These are phyloP conservation scores for Mycalesis mineus DNA, from an alignment of 2,888 invertebrate species.

Conservation along the genomic window DNA sequence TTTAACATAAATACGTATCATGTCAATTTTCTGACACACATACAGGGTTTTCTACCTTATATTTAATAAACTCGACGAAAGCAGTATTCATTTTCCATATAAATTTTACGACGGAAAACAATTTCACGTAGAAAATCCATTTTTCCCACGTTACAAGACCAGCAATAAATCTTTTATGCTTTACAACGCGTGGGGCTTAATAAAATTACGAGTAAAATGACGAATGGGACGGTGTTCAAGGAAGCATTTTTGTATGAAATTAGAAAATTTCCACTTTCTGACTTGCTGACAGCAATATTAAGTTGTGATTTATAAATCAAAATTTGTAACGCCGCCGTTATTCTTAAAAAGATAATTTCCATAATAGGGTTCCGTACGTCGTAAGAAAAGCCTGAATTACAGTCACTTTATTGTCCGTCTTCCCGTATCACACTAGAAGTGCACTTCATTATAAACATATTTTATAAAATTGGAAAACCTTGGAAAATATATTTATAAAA, in stretches of 20 bases:
- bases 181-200: slow-evolving; percentile 15
- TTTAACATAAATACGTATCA: too few species aligned
- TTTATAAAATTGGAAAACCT: too few species aligned
- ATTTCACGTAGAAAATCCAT: slow-evolving; percentile 4
- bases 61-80: slow-evolving; percentile 1
- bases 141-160: slow-evolving; percentile 4
- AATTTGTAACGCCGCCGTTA: neutral
- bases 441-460: too few species aligned
- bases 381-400: too few species aligned
- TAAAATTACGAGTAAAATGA: slow-evolving; percentile 14
- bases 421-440: too few species aligned
- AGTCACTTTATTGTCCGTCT: too few species aligned
- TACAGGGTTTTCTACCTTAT: neutral
- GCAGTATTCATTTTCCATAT: slow-evolving; percentile 2
- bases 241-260: slow-evolving; percentile 16
- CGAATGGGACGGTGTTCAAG: slow-evolving; percentile 13
- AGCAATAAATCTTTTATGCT: slow-evolving; percentile 19
- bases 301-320: slow-evolving; percentile 15
- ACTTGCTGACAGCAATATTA: slow-evolving; percentile 2
- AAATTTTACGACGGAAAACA: neutral
- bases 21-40: neutral
- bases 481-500: too few species aligned
- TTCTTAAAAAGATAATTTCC: neutral
- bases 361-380: too few species aligned
- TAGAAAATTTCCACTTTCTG: slow-evolving; percentile 13